These are phyloP conservation scores for Cheilosia soror DNA, from an alignment of 2,888 invertebrate genomes.

Conservation along the genomic window DNA sequence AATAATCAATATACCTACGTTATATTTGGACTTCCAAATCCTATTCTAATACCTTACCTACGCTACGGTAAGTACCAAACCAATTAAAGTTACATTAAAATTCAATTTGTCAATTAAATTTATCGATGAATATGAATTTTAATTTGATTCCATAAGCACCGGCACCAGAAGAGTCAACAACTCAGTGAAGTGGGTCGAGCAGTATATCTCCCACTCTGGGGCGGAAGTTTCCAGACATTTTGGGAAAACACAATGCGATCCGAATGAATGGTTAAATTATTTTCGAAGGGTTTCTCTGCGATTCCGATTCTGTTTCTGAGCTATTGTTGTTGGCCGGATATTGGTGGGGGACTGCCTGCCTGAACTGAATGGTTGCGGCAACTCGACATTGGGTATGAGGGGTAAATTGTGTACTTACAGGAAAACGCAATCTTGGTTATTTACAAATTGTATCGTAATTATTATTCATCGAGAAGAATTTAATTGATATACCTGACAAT, in stretches of 20 bases:
- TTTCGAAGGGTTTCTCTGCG: slow-evolving; percentile 39
- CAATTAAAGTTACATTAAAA: slow-evolving; percentile 43
- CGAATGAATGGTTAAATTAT: slow-evolving; percentile 55
- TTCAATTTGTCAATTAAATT: slow-evolving; percentile 66
- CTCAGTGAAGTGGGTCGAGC: slow-evolving; percentile 9
- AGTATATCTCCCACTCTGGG: slow-evolving; percentile 10
- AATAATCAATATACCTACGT: not conserved
- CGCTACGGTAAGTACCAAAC: not conserved
- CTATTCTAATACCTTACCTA: not conserved
- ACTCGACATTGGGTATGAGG: slow-evolving; percentile 7
- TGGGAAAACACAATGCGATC: slow-evolving; percentile 45
- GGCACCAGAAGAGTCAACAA: slow-evolving; percentile 4
- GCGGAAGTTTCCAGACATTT: slow-evolving; percentile 63
- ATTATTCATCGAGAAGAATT: slow-evolving; percentile 23
- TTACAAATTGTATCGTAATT: slow-evolving; percentile 27
- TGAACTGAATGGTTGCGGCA: not conserved
- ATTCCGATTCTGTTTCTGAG: slow-evolving; percentile 27
- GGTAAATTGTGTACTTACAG: not conserved
- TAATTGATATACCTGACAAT: slow-evolving; percentile 42
- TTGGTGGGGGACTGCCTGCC: not conserved
- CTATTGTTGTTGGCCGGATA: slow-evolving; percentile 41
- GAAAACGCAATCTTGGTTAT: slow-evolving; percentile 21
- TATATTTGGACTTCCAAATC: not conserved
- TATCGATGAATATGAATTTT: slow-evolving; percentile 57
- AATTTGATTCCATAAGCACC: slow-evolving; percentile 31